Percentiles rank a stretch among this genome's conserved stretches.
These are phyloP conservation scores for Pseudanteris insignis DNA, from an alignment of 2,888 invertebrate genomes.

Conservation along the genomic window DNA sequence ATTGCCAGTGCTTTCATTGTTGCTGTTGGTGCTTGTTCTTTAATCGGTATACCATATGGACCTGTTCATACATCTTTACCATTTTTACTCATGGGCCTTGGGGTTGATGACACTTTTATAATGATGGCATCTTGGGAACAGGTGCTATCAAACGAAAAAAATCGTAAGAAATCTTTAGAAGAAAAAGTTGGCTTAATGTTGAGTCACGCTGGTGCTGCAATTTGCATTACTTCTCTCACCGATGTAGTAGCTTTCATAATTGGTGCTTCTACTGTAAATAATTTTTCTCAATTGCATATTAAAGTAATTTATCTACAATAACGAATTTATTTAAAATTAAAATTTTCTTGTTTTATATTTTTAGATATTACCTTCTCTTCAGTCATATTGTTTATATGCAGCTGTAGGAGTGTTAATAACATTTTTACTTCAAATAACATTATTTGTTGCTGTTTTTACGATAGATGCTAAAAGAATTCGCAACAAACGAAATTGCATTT, in stretches of 20 bases:
- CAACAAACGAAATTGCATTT: conserved; percentile 72
- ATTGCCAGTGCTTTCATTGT: conserved; percentile 79
- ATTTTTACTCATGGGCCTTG: conserved; percentile 82
- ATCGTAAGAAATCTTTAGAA: conserved; percentile 69
- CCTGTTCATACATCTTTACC: conserved; percentile 85
- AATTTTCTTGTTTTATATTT: too few relatives aligned
- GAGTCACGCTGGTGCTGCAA: conserved; percentile 84
- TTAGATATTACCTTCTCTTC: conserved; percentile 80
- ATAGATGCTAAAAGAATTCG: conserved; percentile 76
- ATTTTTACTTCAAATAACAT: conserved; percentile 80
- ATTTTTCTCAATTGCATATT: neutral
- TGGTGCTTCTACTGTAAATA: conserved; percentile 77
- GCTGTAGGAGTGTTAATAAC: conserved; percentile 80
- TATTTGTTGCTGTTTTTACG: conserved; percentile 81
- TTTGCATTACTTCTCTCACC: conserved; percentile 84
- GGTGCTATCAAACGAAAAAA: conserved; percentile 68
- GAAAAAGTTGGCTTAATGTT: conserved; percentile 76
- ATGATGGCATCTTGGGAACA: conserved; percentile 83
- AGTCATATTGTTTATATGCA: conserved; percentile 85
- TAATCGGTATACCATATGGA: conserved; percentile 78
- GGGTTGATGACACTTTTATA: conserved; percentile 87
- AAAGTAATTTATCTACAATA: neutral
- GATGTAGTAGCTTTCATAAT: conserved; percentile 83
- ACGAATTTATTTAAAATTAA: neutral
- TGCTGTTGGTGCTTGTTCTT: conserved; percentile 77